Evolutionary conservation across 2,113 vertebrate species (phyloP), one percentile per base, ranked within the genome.

Genomic region (Brachionichthys hirsutus): DNA sequence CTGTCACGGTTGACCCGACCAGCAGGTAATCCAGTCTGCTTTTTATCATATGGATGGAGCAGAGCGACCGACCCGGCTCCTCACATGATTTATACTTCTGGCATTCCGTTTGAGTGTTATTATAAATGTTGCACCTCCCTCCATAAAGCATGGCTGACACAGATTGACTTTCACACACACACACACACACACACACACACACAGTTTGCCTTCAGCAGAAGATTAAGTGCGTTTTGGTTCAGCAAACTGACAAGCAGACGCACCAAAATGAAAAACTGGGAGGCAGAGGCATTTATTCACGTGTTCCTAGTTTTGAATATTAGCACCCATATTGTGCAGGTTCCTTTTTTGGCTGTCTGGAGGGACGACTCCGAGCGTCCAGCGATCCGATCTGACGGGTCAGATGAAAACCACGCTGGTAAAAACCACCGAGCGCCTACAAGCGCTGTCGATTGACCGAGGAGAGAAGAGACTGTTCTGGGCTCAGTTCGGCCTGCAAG

Each of bases 321-420:
- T 30, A 12, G 12, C 9, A 38, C 4, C 34, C 34, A 20, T 47
- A 49, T 62, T 51, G 65, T 82, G 45, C 86, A 99, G 96, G 83
- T 78, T 93, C 54, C 60, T 98, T 40, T 99, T 98, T 81, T 96
- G 95, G 93, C 82, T 94, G 54, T 94, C 94, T 20, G 91, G 89
- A 9, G 88, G 87, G 9, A 55, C 46, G 17, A 42, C 73, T n/a
- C 76, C 91, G 19, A 90, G 89, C 41, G 89, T 98, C 83, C 83
- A 94, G 61, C 88, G 90, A 38, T 83, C 85, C 6, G 84, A 86
- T 36, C 45, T 92, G 15, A 48, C 61, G 0, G 92, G 91, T 17
- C 82, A 19, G 1, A 66, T 16, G 10, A 79, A 58, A 62, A 87
- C 54, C 3, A 89, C 83, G 17, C 49, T 97, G 45, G 72, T 94